phyloP scores from a whole-genome alignment of 2,888 invertebrate species.

The Gymnosoma rotundatum region DNA sequence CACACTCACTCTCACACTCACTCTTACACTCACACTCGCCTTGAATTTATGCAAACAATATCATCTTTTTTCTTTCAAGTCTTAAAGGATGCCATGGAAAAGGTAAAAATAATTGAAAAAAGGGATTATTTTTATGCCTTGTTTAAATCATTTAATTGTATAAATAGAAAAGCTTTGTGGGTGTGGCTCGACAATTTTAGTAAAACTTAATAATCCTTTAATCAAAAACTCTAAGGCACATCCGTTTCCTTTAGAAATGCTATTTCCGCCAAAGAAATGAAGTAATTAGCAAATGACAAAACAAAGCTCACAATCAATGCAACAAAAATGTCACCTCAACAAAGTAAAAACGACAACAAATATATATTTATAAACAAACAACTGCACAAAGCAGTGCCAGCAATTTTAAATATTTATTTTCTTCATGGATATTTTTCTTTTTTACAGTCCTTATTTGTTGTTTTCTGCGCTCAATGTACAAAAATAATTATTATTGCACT shows the following conservation, averaged over 20 bases:
- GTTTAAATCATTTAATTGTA: slow-evolving; percentile 2
- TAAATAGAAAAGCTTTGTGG: slow-evolving; percentile 31
- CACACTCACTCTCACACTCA: slow-evolving; percentile 10
- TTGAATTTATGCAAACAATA: slow-evolving; percentile 38
- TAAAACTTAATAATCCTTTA: slow-evolving; percentile 40
- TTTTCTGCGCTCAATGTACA: not conserved
- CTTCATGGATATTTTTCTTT: slow-evolving; percentile 13
- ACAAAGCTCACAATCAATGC: slow-evolving; percentile 43
- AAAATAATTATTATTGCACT: slow-evolving; percentile 40
- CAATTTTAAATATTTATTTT: slow-evolving; percentile 49
- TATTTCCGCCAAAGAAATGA: slow-evolving; percentile 70
- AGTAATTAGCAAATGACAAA: slow-evolving; percentile 70
- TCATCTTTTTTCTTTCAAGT: slow-evolving; percentile 12
- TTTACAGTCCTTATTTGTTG: slow-evolving; percentile 6
- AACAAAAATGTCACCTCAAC: slow-evolving; percentile 60
- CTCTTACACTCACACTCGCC: not conserved
- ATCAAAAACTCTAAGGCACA: slow-evolving; percentile 54
- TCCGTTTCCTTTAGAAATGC: slow-evolving; percentile 70
- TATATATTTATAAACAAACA: not conserved
- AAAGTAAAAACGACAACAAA: slow-evolving; percentile 21
- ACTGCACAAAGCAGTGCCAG: slow-evolving; percentile 22
- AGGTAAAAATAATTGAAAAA: slow-evolving; percentile 29
- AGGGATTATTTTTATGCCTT: slow-evolving; percentile 26
- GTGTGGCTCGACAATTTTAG: slow-evolving; percentile 44
- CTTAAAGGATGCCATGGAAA: slow-evolving; percentile 10